A percentile compares a stretch with the other conserved stretches of the same genome.
Evolutionary conservation across 2,888 invertebrate genomes (phyloP).

Genomic region (Meiosimyza platycephala): DNA sequence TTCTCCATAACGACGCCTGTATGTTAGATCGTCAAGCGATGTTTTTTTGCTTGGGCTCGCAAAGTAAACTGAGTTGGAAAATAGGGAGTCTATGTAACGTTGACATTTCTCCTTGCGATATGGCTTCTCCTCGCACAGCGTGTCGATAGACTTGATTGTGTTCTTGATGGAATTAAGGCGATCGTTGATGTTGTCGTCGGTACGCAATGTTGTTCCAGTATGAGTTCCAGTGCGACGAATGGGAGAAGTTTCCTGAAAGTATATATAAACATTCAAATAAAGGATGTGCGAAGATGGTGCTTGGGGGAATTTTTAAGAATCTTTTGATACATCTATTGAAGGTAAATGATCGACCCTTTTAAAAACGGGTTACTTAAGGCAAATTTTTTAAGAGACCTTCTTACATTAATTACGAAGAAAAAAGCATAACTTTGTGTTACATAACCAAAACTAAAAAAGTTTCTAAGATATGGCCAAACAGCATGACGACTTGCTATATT

Average conservation of each 20-base stretch:
- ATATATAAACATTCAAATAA: too few relatives aligned
- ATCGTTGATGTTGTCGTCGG: conserved; percentile 66
- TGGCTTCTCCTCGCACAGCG: conserved; percentile 64
- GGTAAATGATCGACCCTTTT: too few relatives aligned
- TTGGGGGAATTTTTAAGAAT: too few relatives aligned
- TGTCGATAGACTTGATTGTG: conserved; percentile 67
- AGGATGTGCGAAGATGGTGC: too few relatives aligned
- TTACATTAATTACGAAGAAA: too few relatives aligned
- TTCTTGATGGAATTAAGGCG: conserved; percentile 66
- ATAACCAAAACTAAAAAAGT: too few relatives aligned
- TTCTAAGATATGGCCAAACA: neutral
- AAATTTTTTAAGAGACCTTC: neutral
- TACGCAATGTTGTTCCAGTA: conserved; percentile 60
- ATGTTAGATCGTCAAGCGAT: conserved; percentile 55
- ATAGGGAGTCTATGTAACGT: conserved; percentile 64
- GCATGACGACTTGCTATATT: neutral
- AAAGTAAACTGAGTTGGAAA: conserved; percentile 58
- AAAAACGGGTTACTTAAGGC: neutral
- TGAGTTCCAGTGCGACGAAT: conserved; percentile 61
- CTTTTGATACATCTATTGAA: too few relatives aligned
- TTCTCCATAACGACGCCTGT: conserved; percentile 47
- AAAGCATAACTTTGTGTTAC: neutral
- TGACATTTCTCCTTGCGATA: conserved; percentile 63
- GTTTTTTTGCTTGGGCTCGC: conserved; percentile 53
- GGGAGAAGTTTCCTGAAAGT: conserved; percentile 59